These are phyloP conservation scores for Rhodophaea formosa DNA, from an alignment of 2,888 invertebrate genomes.

Conservation along the genomic window DNA sequence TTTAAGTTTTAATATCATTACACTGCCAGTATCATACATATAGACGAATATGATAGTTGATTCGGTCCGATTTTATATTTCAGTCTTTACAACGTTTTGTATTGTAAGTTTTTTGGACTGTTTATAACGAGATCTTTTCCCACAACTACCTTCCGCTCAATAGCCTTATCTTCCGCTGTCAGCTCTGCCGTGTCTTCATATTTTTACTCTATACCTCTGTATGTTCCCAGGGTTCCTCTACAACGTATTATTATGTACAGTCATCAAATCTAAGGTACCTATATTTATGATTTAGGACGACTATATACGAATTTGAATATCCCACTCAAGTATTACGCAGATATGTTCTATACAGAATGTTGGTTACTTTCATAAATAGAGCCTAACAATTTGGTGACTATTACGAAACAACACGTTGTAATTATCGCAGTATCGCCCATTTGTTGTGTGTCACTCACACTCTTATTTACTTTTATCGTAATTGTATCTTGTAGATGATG, in stretches of 20 bases:
- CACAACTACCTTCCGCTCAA: slow-evolving; percentile 33
- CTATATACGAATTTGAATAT: background rate
- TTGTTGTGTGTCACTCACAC: slow-evolving; percentile 6
- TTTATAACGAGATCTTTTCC: slow-evolving; percentile 56
- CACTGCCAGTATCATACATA: slow-evolving; percentile 78
- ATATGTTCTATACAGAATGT: too few relatives aligned
- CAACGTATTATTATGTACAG: too few relatives aligned
- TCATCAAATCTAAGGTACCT: slow-evolving; percentile 6
- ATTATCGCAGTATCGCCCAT: slow-evolving; percentile 6
- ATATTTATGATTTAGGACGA: background rate
- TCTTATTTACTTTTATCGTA: slow-evolving; percentile 17
- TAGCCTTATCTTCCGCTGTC: slow-evolving; percentile 37
- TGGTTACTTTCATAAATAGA: too few relatives aligned
- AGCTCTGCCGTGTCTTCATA: slow-evolving; percentile 59
- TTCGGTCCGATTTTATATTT: slow-evolving; percentile 79
- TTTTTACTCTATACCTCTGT: slow-evolving; percentile 24
- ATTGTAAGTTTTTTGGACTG: slow-evolving; percentile 74
- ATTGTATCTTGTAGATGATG: slow-evolving; percentile 2
- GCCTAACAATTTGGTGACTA: too few relatives aligned
- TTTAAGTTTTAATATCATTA: slow-evolving; percentile 66
- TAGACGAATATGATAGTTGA: slow-evolving; percentile 71
- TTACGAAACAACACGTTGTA: background rate
- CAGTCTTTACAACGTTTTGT: slow-evolving; percentile 70
- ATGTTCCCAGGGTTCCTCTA: too few relatives aligned
- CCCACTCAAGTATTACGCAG: too few relatives aligned